Base-by-base conservation (phyloP, 2,113 vertebrate species). In the Phainopepla nitens region DNA sequence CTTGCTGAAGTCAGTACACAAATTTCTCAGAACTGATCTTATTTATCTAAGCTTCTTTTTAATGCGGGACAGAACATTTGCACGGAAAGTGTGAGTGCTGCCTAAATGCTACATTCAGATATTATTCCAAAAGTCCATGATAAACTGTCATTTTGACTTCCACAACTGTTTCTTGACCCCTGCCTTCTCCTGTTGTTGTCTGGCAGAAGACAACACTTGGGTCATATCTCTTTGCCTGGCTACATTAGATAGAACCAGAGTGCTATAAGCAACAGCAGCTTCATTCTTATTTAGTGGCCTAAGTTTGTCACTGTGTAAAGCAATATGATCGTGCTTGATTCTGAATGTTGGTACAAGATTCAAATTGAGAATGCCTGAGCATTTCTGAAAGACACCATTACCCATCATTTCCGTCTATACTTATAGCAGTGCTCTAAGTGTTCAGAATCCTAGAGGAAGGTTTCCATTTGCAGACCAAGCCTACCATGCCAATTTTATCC, bases 211-310 rank as follows among this genome's bases (percentile, higher is more conserved):
- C 31, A 81, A 21, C 15, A 22, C 25, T 57, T 80, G 47, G 50
- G 15, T 61, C 54, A 1, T 47, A 21, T 31, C 31, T 51, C 31
- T 56, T 58, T 66, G 64, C 29, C 31, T 61, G 60, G 10, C 18
- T 62, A 62, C 0, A 0, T 9, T 70, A 36, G 42, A 23, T 15
- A 47, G 65, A 76, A 75, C 5, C 5, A 56, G 39, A 27, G 11
- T 45, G 36, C 70, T 50, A 41, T 25, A 45, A 80, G 25, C 45
- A 53, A 73, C 24, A 51, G 12, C 27, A 36, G 29, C 79, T 62
- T 82, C 12, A 13, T 64, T 93, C 75, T 68, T 68, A 65, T n/a
- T 33, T 47, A 57, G 35, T 41, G 49, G 24, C 57, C 64, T 76
- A 66, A 44, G 15, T 56, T 82, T 75, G 29, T 78, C 41, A 9